Conservation (phyloP, 2,113 vertebrate species). For the Spea multiplicata region DNA sequence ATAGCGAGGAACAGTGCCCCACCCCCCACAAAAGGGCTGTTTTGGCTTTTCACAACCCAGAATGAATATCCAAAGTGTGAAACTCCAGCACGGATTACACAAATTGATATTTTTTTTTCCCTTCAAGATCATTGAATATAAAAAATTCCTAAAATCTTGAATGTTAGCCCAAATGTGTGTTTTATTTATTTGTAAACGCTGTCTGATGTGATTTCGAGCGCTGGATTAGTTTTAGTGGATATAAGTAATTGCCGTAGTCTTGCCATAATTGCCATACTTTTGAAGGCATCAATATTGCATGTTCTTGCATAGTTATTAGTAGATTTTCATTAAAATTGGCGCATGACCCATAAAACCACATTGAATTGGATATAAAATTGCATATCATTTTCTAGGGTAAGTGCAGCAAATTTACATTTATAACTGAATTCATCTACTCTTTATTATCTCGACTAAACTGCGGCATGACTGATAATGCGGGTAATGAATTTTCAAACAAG, state of each 20-base stretch:
- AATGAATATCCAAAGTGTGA: too few relatives aligned
- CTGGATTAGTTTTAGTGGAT: constrained; percentile 40
- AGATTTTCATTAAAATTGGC: constrained; percentile 42
- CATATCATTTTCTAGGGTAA: constrained; percentile 16
- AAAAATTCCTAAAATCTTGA: too few relatives aligned
- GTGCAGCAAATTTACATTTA: constrained; percentile 11
- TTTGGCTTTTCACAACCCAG: too few relatives aligned
- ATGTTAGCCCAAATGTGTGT: too few relatives aligned
- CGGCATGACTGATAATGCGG: background rate
- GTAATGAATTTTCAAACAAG: background rate
- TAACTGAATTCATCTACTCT: constrained; percentile 5
- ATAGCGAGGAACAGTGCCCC: too few relatives aligned
- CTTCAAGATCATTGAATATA: too few relatives aligned
- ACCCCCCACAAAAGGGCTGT: too few relatives aligned
- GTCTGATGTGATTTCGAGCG: constrained; percentile 28
- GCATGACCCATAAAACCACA: constrained; percentile 45
- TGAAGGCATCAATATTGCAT: constrained; percentile 37
- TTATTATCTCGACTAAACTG: background rate
- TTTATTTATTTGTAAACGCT: constrained; percentile 27
- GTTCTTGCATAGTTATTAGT: constrained; percentile 44
- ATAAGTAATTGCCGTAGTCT: constrained; percentile 29
- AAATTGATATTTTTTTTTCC: too few relatives aligned
- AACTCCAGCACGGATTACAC: too few relatives aligned
- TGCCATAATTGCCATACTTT: constrained; percentile 38
- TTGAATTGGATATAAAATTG: constrained; percentile 37